These are phyloP conservation scores for Verasper variegatus DNA, from an alignment of 2,113 vertebrate species.

Conservation along the genomic window DNA sequence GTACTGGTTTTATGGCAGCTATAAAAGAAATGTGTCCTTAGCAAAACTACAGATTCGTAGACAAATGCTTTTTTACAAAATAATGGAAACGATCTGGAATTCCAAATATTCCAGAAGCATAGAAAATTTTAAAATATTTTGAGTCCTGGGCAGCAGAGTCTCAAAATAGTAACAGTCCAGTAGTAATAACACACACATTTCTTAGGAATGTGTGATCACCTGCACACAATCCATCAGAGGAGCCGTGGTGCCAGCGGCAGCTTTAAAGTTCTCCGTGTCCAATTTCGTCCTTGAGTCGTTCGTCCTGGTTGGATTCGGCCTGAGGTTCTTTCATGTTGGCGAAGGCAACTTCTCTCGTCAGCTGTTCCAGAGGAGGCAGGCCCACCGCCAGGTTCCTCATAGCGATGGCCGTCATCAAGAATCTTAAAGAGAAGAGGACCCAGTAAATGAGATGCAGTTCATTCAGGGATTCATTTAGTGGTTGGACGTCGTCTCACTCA, in stretches of 20 bases:
- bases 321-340: slow-evolving; percentile 86
- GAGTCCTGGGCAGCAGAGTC: not conserved
- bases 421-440: slow-evolving; percentile 70
- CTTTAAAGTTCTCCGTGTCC: slow-evolving; percentile 79
- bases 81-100: slow-evolving; percentile 27
- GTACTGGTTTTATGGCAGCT: not conserved
- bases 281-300: slow-evolving; percentile 72
- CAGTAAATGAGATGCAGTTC: not conserved
- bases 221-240: not conserved
- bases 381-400: slow-evolving; percentile 89
- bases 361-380: slow-evolving; percentile 88
- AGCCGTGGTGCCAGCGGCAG: not conserved
- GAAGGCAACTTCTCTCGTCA: slow-evolving; percentile 87
- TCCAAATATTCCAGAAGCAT: slow-evolving; percentile 24
- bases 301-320: slow-evolving; percentile 50
- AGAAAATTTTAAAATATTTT: slow-evolving; percentile 17
- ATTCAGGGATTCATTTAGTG: too few species aligned
- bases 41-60: not conserved
- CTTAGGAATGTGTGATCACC: slow-evolving; percentile 26
- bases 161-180: slow-evolving; percentile 60
- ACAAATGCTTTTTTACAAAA: slow-evolving; percentile 23
- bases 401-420: slow-evolving; percentile 92
- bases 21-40: slow-evolving; percentile 1
- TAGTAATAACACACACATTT: slow-evolving; percentile 25
- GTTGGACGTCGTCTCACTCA: slow-evolving; percentile 60